These are phyloP conservation scores for Lasiommata megera DNA, from an alignment of 2,888 invertebrate species.

Conservation along the genomic window DNA sequence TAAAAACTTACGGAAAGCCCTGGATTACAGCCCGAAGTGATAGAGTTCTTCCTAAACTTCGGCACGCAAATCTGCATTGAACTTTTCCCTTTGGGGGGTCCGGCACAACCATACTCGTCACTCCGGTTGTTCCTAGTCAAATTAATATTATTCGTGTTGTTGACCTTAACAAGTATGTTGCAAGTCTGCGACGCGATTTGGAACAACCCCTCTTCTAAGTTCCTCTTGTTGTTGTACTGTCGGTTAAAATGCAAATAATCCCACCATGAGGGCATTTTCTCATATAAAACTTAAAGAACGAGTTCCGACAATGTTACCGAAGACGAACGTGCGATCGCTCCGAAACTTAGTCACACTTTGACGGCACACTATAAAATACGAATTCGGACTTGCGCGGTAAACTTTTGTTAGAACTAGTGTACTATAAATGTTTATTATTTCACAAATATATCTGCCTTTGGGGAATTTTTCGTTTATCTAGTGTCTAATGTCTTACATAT, in stretches of 20 bases:
- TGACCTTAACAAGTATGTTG: slow-evolving; percentile 88
- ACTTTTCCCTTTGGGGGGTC: slow-evolving; percentile 63
- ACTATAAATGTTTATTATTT: slow-evolving; percentile 25
- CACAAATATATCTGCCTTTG: slow-evolving; percentile 1
- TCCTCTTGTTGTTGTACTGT: slow-evolving; percentile 79
- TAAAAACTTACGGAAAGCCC: slow-evolving; percentile 80
- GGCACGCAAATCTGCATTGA: slow-evolving; percentile 82
- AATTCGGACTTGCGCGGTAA: slow-evolving; percentile 66
- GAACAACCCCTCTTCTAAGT: slow-evolving; percentile 88
- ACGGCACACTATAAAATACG: slow-evolving; percentile 18
- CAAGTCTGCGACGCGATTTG: slow-evolving; percentile 91
- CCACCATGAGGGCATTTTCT: slow-evolving; percentile 83
- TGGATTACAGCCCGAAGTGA: slow-evolving; percentile 79
- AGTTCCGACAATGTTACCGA: slow-evolving; percentile 38
- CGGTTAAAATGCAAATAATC: slow-evolving; percentile 80
- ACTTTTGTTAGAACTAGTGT: slow-evolving; percentile 37
- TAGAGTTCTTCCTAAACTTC: slow-evolving; percentile 72
- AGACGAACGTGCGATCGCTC: slow-evolving; percentile 43
- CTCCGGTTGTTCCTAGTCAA: slow-evolving; percentile 84
- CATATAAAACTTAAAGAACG: slow-evolving; percentile 40
- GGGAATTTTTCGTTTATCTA: slow-evolving; percentile 12
- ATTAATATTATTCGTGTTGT: slow-evolving; percentile 88
- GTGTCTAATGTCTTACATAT: slow-evolving; percentile 3
- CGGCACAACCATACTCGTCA: slow-evolving; percentile 81
- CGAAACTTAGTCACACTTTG: slow-evolving; percentile 45